Conservation (phyloP, 2,797 vertebrate species). For the Pangasius macronema region DNA sequence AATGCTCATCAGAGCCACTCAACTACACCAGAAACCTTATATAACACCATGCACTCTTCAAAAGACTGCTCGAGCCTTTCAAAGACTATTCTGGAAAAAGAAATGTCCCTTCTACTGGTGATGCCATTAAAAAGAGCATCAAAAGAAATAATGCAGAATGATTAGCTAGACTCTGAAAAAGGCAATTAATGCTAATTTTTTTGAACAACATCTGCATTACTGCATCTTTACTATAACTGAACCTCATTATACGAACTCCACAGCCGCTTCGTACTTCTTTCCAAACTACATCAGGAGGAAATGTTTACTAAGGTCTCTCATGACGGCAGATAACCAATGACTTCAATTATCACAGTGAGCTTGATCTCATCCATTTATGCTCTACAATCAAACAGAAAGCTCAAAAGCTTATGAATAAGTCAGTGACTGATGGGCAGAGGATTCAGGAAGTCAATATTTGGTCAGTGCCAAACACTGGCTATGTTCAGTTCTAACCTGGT, state of each 20-base stretch:
- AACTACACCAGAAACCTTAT: neutral
- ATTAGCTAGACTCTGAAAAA: neutral
- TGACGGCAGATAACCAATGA: neutral
- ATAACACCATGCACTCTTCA: neutral
- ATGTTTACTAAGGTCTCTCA: conserved; percentile 60
- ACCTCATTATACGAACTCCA: neutral
- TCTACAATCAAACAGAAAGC: conserved; percentile 60
- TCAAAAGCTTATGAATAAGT: conserved; percentile 22
- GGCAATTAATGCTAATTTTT: conserved; percentile 18
- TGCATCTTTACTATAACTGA: neutral
- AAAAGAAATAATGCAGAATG: conserved; percentile 4
- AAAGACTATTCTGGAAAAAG: neutral
- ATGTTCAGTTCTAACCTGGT: no score
- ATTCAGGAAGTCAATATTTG: conserved; percentile 34
- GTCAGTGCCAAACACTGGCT: neutral
- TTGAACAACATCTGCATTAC: neutral
- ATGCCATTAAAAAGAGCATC: neutral
- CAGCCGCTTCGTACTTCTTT: neutral
- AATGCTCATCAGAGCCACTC: conserved; percentile 23
- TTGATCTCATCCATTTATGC: neutral
- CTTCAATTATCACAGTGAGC: neutral
- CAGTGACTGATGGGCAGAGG: neutral
- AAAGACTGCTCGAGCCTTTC: neutral
- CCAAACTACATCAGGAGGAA: conserved; percentile 47
- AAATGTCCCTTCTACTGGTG: neutral